These are phyloP conservation scores for Leptatherina wallacei DNA, from an alignment of 2,797 vertebrate genomes.

Conservation along the genomic window DNA sequence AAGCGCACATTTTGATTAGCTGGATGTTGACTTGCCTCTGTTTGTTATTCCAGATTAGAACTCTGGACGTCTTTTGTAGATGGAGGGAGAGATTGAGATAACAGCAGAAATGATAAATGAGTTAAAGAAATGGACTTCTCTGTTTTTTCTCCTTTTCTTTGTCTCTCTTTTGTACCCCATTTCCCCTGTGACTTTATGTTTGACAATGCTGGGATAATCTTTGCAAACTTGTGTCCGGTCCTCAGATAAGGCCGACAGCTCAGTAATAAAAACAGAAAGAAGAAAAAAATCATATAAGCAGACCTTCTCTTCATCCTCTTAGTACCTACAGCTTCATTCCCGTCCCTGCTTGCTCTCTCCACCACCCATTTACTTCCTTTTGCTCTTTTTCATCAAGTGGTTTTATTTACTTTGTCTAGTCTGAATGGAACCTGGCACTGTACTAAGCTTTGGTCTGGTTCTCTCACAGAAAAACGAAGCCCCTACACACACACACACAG, in stretches of 20 bases:
- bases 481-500: conserved; percentile 39
- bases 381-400: conserved; percentile 62
- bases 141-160: conserved; percentile 14
- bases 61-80: conserved; percentile 27
- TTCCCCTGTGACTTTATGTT: conserved; percentile 43
- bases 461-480: conserved; percentile 50
- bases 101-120: conserved; percentile 34
- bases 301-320: conserved; percentile 30
- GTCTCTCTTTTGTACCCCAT: conserved; percentile 5
- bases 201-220: conserved; percentile 54
- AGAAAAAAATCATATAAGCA: conserved; percentile 46
- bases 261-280: conserved; percentile 53
- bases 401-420: conserved; percentile 75
- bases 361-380: conserved; percentile 46
- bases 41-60: conserved; percentile 57
- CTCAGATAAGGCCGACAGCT: conserved; percentile 61
- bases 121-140: conserved; percentile 13
- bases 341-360: conserved; percentile 20
- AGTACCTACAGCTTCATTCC: background rate
- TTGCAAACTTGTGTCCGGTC: conserved; percentile 47
- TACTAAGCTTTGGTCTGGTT: conserved; percentile 53
- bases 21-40: conserved; percentile 21
- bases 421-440: conserved; percentile 72
- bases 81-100: conserved; percentile 25
- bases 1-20: conserved; percentile 45